Base-by-base conservation (phyloP, 2,113 vertebrate species). In the Elgaria multicarinata region DNA sequence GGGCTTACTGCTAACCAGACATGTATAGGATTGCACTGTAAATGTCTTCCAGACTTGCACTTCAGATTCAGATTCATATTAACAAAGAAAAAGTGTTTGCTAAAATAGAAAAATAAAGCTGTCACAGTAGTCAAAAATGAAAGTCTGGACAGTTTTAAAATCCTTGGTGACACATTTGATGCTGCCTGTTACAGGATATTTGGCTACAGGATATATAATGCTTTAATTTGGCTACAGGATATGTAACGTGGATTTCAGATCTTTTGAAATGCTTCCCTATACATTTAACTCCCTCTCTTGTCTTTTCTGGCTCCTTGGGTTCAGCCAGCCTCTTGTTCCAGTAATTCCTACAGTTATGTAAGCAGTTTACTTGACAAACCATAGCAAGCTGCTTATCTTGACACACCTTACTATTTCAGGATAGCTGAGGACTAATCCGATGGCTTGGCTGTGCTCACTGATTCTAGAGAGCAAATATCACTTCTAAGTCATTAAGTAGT, bases 391-490 rank as follows among this genome's bases (percentile, higher is more conserved):
- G 88, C 91, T 93, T 83, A 82, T 92, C 88, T 82, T 81, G 69
- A 74, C 62, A 76, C 86, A 91, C 69, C 82, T 92, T 92, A 75
- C 75, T 87, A 62, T 84, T 91, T 89, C 64, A 89, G 72, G 18
- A 90, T 44, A 87, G 71, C 87, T 85, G 87, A 81, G 24, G 89
- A 83, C 67, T 94, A 87, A 82, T 90, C 87, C 84, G 42, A 76
- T 44, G 88, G 89, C 69, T 44, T 90, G 87, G 55, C 67, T 26
- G 1, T 77, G 80, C 53, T 85, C 50, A 67, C 79, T 89, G 85
- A 90, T 92, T 93, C 90, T 85, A 90, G 91, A 94, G 55, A 92
- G 90, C 90, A 94, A 94, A 94, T 78, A 42, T 7, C 14, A 77
- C 76, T 86, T 91, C 76, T 42, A 92, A 89, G 74, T 13, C 39